Conservation (phyloP, 2,797 vertebrate species). For the Carcharodon carcharias region DNA sequence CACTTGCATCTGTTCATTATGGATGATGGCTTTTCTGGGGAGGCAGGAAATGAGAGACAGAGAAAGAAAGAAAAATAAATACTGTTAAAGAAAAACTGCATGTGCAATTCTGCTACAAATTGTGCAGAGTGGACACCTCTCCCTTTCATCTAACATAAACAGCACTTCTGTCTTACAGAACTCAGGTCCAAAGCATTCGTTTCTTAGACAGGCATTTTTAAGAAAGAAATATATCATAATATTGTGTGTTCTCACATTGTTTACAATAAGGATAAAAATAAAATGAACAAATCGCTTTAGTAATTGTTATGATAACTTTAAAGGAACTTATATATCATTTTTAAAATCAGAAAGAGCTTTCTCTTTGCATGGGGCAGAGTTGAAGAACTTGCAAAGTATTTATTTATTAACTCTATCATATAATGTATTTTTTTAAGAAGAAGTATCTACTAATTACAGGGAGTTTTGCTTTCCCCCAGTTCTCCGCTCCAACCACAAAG, state of each 20-base stretch:
- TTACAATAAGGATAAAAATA: neutral
- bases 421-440: neutral
- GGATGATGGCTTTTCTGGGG: neutral
- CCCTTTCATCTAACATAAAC: neutral
- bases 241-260: neutral
- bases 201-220: neutral
- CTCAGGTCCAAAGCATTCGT: neutral
- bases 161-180: neutral
- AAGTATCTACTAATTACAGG: neutral
- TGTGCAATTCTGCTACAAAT: neutral
- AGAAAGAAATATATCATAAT: neutral
- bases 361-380: neutral
- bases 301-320: neutral
- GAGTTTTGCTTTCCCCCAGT: neutral
- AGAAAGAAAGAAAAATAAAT: neutral
- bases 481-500: neutral
- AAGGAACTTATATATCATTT: neutral
- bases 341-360: neutral
- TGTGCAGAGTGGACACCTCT: neutral
- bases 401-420: neutral
- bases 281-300: too few species aligned
- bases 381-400: neutral
- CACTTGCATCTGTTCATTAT: slow-evolving; percentile 35
- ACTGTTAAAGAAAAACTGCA: too few species aligned
- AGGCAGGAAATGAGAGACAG: neutral